Base-by-base conservation (phyloP, 2,888 invertebrate species). In the Timema podura region DNA sequence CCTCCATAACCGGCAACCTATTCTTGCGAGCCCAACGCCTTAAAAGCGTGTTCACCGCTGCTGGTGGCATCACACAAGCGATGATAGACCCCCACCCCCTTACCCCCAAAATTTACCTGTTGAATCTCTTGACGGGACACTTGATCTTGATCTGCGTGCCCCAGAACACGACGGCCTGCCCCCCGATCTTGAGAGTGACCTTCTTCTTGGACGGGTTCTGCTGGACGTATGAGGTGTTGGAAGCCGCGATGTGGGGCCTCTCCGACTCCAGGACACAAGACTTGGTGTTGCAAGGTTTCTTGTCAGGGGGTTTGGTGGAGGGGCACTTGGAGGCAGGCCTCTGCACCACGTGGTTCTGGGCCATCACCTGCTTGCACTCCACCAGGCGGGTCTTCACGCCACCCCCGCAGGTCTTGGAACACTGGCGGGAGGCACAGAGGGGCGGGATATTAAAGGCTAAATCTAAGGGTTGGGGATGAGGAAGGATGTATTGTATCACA, bases 71-170 rank as follows among this genome's bases (percentile, higher is more conserved):
- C n/a, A n/a, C n/a, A n/a, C n/a, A n/a, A n/a, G n/a, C n/a, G n/a
- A n/a, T n/a, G n/a, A n/a, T n/a, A n/a, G n/a, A n/a, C n/a, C n/a
- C 30, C 7, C 8, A 30, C 45, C 59, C 47, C 15, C 9, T 15
- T 64, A 68, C 59, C 10, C 16, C 8, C 48, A 13, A 65, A n/a
- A 15, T 77, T 77, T 75, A 83, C 83, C 83, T 84, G 76, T 86
- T 83, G 75, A 84, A 86, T 75, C 91, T 89, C 79, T 93, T 93
- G 44, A 95, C 93, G 0, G 96, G 96, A 79, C 97, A 97, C 79
- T 95, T 93, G 75, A 97, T 93, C 82, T 96, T 96, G 71, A 97
- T 89, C 77, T 92, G 92, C 0, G 95, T 94, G 9, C 96, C 96
- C 76, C 92, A 89, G 83, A 93, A 96, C 65, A 97, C 90, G 0